Percentiles rank a stretch among this genome's conserved stretches.
Evolutionary conservation across 2,113 vertebrate genomes (phyloP).

Genomic region (Rostratula benghalensis): DNA sequence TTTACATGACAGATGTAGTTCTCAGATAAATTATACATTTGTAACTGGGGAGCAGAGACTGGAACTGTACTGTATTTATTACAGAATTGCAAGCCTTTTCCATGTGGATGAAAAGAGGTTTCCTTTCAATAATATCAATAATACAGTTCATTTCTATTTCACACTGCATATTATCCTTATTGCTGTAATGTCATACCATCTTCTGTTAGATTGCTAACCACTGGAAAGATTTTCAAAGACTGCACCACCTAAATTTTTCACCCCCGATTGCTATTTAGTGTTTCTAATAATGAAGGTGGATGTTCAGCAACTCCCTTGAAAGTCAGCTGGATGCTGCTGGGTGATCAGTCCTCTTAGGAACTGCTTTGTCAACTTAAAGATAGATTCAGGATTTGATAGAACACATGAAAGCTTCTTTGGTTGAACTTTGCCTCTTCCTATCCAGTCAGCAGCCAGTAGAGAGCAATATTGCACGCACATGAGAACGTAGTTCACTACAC

Average conservation of each 20-base stretch:
- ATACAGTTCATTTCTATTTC: not conserved
- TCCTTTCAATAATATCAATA: not conserved
- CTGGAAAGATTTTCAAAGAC: not conserved
- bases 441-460: slow-evolving; percentile 16
- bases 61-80: not conserved
- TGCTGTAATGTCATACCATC: not conserved
- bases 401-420: not conserved
- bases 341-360: not conserved
- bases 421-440: not conserved
- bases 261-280: not conserved
- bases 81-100: not conserved
- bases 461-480: slow-evolving; percentile 36
- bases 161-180: not conserved
- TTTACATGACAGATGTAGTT: not conserved
- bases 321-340: not conserved
- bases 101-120: not conserved
- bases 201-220: not conserved
- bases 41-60: not conserved
- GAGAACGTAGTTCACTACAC: not conserved
- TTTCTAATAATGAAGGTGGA: not conserved
- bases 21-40: not conserved
- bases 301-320: not conserved
- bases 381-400: not conserved
- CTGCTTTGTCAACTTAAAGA: not conserved
- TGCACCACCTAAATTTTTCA: not conserved